Base-by-base conservation (phyloP, 1,140 invertebrate species). In the Cepaea nemoralis region DNA sequence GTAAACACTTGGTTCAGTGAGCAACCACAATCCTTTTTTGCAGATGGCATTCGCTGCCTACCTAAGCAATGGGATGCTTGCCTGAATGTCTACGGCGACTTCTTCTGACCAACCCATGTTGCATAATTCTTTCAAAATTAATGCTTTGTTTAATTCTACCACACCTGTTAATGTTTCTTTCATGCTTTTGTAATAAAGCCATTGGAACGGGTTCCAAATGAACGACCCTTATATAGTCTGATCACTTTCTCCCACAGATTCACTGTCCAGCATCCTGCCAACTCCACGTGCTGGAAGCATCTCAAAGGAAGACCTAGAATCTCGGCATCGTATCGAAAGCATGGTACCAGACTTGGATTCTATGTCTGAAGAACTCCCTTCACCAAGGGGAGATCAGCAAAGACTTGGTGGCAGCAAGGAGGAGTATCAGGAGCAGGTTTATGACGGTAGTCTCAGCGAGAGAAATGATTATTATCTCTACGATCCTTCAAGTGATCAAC, bases 281-380 rank as follows among this genome's bases (percentile, higher is more conserved):
- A 2, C 37, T 10, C n/a, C 40, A 14, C 42, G 19, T 48, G 24
- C 3, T 6, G 50, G 73, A 35, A 5, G 31, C 16, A 35, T 19
- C 14, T 79, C 81, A 31, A 74, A 79, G 5, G 55, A 76, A 45
- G 84, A 86, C n/a, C 73, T 42, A n/a, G 85, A 84, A 50, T 88
- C 85, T 73, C 84, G 88, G 81, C 80, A 86, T 39, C 84, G 85
- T 24, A 88, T 89, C 48, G 85, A 86, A 66, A 83, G 84, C 1
- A 77, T 87, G 82, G 87, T 89, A 2, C 88, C 88, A 24, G 87
- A 89, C 80, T 77, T 89, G 70, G 88, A 89, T 66, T 86, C 88
- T 35, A 86, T 89, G 85, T 50, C 39, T n/a, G 80, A 74, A 22
- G 81, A 77, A 14, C 27, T 74, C n/a, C 19, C 50, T 45, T 10